Evolutionary conservation across 2,113 vertebrate genomes (phyloP), one percentile per base, ranked within the genome.

Genomic region (Chionis minor): DNA sequence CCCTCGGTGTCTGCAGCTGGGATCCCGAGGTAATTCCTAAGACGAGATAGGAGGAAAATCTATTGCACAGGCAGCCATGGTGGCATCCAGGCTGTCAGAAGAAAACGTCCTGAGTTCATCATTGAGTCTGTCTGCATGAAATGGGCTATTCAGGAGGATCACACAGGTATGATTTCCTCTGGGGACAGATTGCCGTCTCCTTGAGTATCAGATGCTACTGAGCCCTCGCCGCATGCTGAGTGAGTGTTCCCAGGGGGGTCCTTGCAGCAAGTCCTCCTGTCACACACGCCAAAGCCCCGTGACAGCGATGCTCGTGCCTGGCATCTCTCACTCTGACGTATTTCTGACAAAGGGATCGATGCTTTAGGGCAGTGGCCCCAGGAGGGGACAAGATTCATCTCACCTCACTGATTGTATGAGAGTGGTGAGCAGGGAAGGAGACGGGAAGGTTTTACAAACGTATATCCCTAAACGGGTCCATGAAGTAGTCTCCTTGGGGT

Each of bases 321-420:
- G 30, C 55, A 47, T 55, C 45, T 51, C 69, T 56, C 3, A 33
- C 32, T n/a, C 62, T 75, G 88, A 8, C 7, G 1, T 27, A 21
- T 22, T 61, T 6, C 77, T 88, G 62, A 42, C 72, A 63, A 40
- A 51, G 14, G 38, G 20, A 86, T 92, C 80, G 7, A 79, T 35
- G 55, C 2, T 40, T 75, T 40, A 62, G 71, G 21, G 38, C 38
- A 38, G 88, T 0, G 0, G 9, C 9, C 44, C n/a, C 3, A 0
- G 40, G 22, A 69, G 32, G 40, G n/a, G 70, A 21, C 30, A 19
- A 8, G 35, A 49, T 21, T 42, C 13, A 3, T 49, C 77, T 15
- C 52, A n/a, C 6, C 17, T 65, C 49, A 0, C 33, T 9, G 63
- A 6, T 12, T 3, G 28, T 7, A n/a, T 12, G 8, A 18, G 70